These are phyloP conservation scores for Athetis lepigone DNA, from an alignment of 2,888 invertebrate genomes.

Conservation along the genomic window DNA sequence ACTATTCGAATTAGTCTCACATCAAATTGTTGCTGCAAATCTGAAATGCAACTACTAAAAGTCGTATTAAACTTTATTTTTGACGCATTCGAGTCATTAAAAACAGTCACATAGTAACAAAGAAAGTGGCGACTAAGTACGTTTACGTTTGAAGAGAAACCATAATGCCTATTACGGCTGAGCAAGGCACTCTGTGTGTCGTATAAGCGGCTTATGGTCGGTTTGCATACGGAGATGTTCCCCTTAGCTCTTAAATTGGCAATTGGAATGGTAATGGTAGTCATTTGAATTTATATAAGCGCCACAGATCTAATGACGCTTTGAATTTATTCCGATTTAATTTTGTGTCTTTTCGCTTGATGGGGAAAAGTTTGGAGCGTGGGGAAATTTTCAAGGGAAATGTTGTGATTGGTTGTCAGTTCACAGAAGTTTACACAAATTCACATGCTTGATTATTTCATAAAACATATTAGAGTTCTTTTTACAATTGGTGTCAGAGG, in stretches of 20 bases:
- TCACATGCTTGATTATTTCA: too few species aligned
- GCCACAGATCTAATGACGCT: slow-evolving; percentile 35
- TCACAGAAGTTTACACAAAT: too few species aligned
- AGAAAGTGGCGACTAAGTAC: neutral
- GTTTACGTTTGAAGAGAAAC: slow-evolving; percentile 4
- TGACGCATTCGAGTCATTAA: too few species aligned
- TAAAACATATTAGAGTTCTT: too few species aligned
- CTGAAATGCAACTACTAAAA: too few species aligned
- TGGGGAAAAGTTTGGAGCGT: neutral
- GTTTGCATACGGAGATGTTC: slow-evolving; percentile 35
- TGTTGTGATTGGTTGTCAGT: too few species aligned
- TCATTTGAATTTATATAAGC: slow-evolving; percentile 38
- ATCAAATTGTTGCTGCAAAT: too few species aligned
- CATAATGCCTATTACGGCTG: slow-evolving; percentile 13
- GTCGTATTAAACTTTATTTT: too few species aligned
- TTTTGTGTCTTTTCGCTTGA: neutral
- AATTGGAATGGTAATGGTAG: slow-evolving; percentile 39
- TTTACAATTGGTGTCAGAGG: too few species aligned
- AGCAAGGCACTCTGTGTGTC: slow-evolving; percentile 30
- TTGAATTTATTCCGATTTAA: slow-evolving; percentile 24
- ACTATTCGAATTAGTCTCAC: too few species aligned
- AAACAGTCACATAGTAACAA: neutral
- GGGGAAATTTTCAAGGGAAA: too few species aligned
- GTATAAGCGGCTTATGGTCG: slow-evolving; percentile 47
- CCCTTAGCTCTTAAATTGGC: slow-evolving; percentile 41